phyloP scores from a whole-genome alignment of 1,140 invertebrate genomes.

The Zeugodacus cucurbitae region DNA sequence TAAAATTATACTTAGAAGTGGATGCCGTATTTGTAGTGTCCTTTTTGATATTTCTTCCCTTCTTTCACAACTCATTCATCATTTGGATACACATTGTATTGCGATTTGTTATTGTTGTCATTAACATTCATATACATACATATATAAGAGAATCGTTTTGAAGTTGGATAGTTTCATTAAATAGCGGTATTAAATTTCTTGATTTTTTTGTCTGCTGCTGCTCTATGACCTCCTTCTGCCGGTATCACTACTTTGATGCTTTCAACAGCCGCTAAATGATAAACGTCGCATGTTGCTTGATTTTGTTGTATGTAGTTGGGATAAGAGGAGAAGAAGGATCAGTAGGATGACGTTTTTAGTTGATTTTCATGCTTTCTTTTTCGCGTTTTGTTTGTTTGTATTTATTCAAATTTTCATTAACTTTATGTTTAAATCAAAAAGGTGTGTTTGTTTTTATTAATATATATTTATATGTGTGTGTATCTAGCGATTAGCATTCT shows the following conservation, averaged over 20 bases:
- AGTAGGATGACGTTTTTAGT: constrained; percentile 41
- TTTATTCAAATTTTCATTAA: constrained; percentile 45
- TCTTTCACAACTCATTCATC: constrained; percentile 50
- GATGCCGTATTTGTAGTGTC: constrained; percentile 48
- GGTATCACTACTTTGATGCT: neutral
- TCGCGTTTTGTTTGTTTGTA: constrained; percentile 41
- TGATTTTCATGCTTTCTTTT: constrained; percentile 44
- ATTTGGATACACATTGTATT: constrained; percentile 38
- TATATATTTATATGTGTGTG: constrained; percentile 28
- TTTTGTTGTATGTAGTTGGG: neutral
- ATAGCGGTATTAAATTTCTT: neutral
- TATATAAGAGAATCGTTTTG: constrained; percentile 12
- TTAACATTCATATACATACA: constrained; percentile 27
- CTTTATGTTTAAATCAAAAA: constrained; percentile 52
- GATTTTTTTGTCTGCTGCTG: neutral
- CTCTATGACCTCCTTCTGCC: neutral
- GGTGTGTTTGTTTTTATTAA: constrained; percentile 9
- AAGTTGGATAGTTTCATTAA: neutral
- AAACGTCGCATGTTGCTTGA: neutral
- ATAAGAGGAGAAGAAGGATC: constrained; percentile 9
- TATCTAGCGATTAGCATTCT: constrained; percentile 84
- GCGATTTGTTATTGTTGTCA: constrained; percentile 39
- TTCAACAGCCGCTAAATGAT: constrained; percentile 12
- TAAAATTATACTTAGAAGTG: constrained; percentile 46
- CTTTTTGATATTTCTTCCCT: constrained; percentile 50